These are phyloP conservation scores for Drosophila kambysellisi DNA, from an alignment of 2,888 invertebrate genomes.

Conservation along the genomic window DNA sequence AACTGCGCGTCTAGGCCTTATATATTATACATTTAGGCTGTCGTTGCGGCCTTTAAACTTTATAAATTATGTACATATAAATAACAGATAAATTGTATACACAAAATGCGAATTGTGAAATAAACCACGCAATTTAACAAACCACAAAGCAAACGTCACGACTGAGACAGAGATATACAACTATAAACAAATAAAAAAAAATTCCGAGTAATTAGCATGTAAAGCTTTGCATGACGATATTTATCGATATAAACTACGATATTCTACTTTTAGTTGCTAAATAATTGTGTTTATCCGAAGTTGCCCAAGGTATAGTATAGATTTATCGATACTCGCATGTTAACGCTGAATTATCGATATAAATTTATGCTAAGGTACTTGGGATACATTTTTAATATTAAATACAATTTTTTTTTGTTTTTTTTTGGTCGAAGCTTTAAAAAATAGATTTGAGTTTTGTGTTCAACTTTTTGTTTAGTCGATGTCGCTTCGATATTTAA, in stretches of 20 bases:
- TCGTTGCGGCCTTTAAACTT: slow-evolving; percentile 38
- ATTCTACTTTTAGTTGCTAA: slow-evolving; percentile 30
- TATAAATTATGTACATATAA: slow-evolving; percentile 58
- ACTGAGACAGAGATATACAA: background rate
- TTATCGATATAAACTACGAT: slow-evolving; percentile 34
- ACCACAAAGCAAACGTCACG: slow-evolving; percentile 14
- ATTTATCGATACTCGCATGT: background rate
- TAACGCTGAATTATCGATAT: background rate
- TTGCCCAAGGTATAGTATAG: background rate
- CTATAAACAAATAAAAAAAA: slow-evolving; percentile 1
- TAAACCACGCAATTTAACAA: slow-evolving; percentile 28
- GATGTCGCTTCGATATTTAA: slow-evolving; percentile 62
- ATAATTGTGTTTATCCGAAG: slow-evolving; percentile 15
- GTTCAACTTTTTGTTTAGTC: slow-evolving; percentile 22
- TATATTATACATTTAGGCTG: slow-evolving; percentile 37
- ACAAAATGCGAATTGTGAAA: slow-evolving; percentile 31
- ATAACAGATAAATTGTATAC: slow-evolving; percentile 36
- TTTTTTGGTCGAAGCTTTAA: slow-evolving; percentile 72
- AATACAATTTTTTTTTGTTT: slow-evolving; percentile 2
- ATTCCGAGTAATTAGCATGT: slow-evolving; percentile 24
- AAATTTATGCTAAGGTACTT: background rate
- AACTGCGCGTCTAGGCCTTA: slow-evolving; percentile 30
- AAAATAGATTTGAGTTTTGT: slow-evolving; percentile 37
- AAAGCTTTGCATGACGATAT: slow-evolving; percentile 56
- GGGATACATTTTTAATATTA: background rate